These are phyloP conservation scores for Lanius collurio DNA, from an alignment of 2,113 vertebrate species.

Conservation along the genomic window DNA sequence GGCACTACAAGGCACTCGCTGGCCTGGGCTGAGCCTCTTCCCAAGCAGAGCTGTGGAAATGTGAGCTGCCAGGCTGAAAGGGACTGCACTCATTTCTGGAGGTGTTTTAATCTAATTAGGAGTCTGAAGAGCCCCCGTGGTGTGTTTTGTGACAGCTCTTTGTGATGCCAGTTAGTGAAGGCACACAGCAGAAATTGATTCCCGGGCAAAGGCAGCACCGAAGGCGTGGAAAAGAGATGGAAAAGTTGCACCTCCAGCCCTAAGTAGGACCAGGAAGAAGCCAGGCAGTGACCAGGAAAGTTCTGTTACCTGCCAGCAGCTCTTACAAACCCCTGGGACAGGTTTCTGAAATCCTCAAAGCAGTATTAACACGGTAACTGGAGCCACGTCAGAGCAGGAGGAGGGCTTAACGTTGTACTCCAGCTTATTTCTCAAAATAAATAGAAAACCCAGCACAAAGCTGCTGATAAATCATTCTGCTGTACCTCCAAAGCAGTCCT, in stretches of 20 bases:
- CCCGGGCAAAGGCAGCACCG: fast-evolving
- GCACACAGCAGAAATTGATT: background rate
- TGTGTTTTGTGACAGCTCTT: background rate
- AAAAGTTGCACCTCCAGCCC: background rate
- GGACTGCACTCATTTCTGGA: background rate
- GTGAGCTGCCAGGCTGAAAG: background rate
- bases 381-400: background rate
- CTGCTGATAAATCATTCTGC: background rate
- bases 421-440: background rate
- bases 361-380: background rate
- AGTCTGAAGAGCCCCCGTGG: fast-evolving
- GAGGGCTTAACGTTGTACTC: fast-evolving
- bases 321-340: background rate
- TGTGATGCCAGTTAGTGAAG: background rate
- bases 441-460: background rate
- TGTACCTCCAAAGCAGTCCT: background rate
- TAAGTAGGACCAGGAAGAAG: background rate
- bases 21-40: background rate
- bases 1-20: background rate
- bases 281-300: background rate
- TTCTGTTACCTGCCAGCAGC: background rate
- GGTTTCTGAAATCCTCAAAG: background rate
- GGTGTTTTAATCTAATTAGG: background rate
- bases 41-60: background rate
- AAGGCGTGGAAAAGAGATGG: fast-evolving